Evolutionary conservation across 2,113 vertebrate genomes (phyloP), one percentile per base, ranked within the genome.

Genomic region (Macrotus californicus): DNA sequence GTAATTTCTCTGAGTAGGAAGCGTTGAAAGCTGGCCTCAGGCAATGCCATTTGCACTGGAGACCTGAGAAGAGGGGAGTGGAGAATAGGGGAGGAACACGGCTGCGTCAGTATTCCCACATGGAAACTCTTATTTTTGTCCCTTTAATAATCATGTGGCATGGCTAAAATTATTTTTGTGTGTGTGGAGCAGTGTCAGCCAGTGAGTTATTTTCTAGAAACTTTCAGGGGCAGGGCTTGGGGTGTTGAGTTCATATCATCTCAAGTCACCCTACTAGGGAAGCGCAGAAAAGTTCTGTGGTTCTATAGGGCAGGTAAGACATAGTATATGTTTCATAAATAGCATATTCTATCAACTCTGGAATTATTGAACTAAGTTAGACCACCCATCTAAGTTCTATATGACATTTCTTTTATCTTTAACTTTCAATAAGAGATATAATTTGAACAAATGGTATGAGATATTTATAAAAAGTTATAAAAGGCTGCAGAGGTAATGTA

Each of bases 401-500:
- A 41, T 66, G 11, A 76, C 11, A 61, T 73, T 95, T 85, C 8
- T 89, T 94, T 91, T 91, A 4, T 95, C 61, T 64, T 96, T 90
- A 90, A 75, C 2, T 93, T 93, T 83, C 29, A 80, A 5, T 73
- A 85, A 83, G 39, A 89, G 81, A 64, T 92, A 31, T 54, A 94
- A 84, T 15, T 75, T 94, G 43, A 70, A 36, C 50, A 93, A 54
- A 4, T 64, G 26, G 3, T 89, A 31, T 89, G n/a, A 89, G 36
- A 9, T 59, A 93, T 87, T 94, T 95, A 34, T 66, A 48, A 36
- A n/a, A 93, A 80, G 14, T 76, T 93, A 69, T 76, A 89, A 93
- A 91, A 96, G 3, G 9, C 69, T 86, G 8, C 22, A 9, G 36
- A 84, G 39, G n/a, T 90, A 64, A 92, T 88, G 48, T 73, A 91